These are phyloP conservation scores for Morone saxatilis DNA, from an alignment of 2,113 vertebrate genomes.

Conservation along the genomic window DNA sequence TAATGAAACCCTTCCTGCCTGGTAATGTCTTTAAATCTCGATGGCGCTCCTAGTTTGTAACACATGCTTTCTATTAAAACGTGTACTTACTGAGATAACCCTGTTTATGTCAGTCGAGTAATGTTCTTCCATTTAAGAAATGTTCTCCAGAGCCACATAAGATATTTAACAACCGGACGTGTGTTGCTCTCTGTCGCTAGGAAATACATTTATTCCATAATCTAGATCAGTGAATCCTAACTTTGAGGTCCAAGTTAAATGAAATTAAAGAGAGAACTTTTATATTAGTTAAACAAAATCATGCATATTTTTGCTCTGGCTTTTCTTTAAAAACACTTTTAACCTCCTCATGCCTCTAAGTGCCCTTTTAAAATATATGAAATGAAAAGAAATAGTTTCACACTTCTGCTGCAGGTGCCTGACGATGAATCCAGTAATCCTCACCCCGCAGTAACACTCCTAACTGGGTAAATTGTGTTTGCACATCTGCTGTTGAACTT, in stretches of 20 bases:
- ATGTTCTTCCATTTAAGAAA: too few relatives aligned
- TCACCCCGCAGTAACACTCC: not conserved
- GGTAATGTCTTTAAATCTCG: too few relatives aligned
- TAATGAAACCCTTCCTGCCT: too few relatives aligned
- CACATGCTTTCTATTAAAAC: too few relatives aligned
- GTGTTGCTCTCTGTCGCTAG: too few relatives aligned
- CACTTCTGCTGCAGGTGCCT: not conserved
- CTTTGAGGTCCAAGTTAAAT: not conserved
- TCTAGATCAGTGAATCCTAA: not conserved
- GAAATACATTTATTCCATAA: not conserved
- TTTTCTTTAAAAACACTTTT: not conserved
- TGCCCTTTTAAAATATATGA: not conserved
- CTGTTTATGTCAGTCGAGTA: too few relatives aligned
- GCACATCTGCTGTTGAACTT: slow-evolving; percentile 33
- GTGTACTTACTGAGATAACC: too few relatives aligned
- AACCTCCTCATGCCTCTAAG: not conserved
- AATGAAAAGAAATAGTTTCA: not conserved
- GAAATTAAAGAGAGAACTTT: not conserved
- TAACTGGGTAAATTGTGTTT: not conserved
- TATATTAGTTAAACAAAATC: too few relatives aligned
- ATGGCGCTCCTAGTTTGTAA: too few relatives aligned
- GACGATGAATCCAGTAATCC: not conserved
- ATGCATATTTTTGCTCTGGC: too few relatives aligned
- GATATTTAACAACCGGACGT: too few relatives aligned
- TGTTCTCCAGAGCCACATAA: too few relatives aligned